A percentile compares a stretch with the other conserved stretches of the same genome.
These are phyloP conservation scores for Turnix velox DNA, from an alignment of 2,113 vertebrate species.

Conservation along the genomic window DNA sequence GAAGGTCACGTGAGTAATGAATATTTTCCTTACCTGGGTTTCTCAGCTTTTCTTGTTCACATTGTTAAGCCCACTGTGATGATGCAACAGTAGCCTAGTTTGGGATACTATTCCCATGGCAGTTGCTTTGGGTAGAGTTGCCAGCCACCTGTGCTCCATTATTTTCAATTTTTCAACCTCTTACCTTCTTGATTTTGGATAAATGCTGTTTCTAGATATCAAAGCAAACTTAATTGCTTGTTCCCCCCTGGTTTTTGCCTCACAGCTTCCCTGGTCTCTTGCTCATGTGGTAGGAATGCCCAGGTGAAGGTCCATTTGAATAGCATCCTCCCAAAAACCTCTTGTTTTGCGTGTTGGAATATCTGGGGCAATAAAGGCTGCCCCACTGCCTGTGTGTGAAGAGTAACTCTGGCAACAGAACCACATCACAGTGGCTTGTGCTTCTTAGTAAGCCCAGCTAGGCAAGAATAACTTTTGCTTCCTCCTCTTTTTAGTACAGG, in stretches of 20 bases:
- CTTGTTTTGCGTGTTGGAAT: neutral
- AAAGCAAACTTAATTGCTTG: neutral
- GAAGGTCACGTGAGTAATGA: neutral
- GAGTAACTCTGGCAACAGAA: neutral
- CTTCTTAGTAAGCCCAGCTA: neutral
- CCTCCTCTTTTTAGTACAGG: neutral
- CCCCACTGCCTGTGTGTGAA: rapidly evolving
- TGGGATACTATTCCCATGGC: neutral
- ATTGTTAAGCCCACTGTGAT: neutral
- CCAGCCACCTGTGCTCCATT: neutral
- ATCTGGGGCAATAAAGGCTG: neutral
- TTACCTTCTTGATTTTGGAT: neutral
- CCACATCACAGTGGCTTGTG: neutral
- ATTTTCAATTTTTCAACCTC: neutral
- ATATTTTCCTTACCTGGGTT: neutral
- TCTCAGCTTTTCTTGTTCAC: neutral
- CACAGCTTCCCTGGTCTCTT: neutral
- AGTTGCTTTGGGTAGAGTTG: neutral
- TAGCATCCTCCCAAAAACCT: neutral
- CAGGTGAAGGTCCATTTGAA: neutral
- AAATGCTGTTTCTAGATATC: neutral
- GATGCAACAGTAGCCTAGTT: neutral
- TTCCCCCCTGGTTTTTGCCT: neutral
- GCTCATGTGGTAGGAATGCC: neutral
- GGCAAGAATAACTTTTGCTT: neutral